phyloP scores from a whole-genome alignment of 1,140 invertebrate genomes.

The Cyrtorhinus lividipennis region DNA sequence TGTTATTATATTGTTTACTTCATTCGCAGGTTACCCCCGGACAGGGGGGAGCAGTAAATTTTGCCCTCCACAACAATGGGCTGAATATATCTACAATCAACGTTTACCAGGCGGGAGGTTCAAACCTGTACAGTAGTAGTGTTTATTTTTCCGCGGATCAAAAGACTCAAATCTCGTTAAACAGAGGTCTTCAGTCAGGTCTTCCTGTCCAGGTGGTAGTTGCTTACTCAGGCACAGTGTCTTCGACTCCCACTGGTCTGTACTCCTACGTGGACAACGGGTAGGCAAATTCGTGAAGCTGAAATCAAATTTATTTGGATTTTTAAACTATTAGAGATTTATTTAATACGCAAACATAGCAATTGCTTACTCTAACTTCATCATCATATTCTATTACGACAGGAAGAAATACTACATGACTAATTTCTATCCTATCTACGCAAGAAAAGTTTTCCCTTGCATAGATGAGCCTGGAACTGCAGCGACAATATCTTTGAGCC shows the following conservation, averaged over 20 bases:
- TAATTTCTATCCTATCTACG: constrained; percentile 2
- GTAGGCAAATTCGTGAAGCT: too few species aligned
- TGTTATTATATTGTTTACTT: too few species aligned
- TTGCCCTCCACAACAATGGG: not conserved
- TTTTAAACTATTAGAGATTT: too few species aligned
- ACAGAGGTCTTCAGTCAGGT: not conserved
- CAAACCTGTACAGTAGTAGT: not conserved
- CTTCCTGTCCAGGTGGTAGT: not conserved
- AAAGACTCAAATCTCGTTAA: not conserved
- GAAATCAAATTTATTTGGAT: too few species aligned
- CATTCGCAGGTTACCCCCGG: too few species aligned
- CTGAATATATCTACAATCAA: not conserved
- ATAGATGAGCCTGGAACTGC: not conserved
- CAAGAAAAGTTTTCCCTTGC: not conserved
- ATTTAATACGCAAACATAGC: too few species aligned
- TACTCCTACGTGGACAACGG: not conserved
- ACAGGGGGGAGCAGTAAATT: not conserved
- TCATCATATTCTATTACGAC: too few species aligned
- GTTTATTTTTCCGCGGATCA: not conserved
- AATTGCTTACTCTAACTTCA: too few species aligned
- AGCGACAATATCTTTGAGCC: too few species aligned
- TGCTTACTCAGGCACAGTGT: not conserved
- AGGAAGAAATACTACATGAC: too few species aligned
- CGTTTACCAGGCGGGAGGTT: not conserved
- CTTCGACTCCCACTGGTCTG: not conserved